A percentile compares a stretch with the other conserved stretches of the same genome.
Conservation (phyloP, 2,113 vertebrate genomes). For the Papio anubis region DNA sequence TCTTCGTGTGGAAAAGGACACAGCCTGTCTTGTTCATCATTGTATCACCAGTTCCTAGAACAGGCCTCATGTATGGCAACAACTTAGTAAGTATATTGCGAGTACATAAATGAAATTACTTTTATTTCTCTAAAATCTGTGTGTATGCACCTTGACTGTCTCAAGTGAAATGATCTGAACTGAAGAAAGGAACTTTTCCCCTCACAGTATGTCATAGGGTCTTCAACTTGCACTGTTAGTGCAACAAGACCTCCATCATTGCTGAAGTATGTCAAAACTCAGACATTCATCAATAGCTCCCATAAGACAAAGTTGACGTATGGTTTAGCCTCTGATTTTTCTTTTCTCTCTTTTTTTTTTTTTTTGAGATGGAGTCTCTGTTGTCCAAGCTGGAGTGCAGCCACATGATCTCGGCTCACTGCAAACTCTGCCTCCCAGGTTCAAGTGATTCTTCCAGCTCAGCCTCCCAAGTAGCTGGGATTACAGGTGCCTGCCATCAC, state of each 20-base stretch:
- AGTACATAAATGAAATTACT: neutral
- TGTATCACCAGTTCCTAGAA: neutral
- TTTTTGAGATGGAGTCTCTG: no score
- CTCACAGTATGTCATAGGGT: neutral
- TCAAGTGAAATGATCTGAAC: neutral
- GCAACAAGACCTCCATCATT: neutral
- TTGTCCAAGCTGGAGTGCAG: no score
- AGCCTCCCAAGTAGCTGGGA: no score
- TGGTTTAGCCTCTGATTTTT: neutral
- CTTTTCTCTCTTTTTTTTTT: neutral
- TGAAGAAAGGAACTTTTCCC: neutral
- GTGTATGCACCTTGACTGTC: neutral
- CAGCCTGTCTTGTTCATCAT: neutral
- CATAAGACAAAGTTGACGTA: neutral
- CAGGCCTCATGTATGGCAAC: neutral
- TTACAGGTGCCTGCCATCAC: no score
- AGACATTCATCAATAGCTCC: neutral
- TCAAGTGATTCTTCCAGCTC: no score
- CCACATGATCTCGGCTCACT: no score
- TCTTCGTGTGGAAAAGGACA: neutral
- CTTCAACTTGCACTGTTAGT: neutral
- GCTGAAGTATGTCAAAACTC: neutral
- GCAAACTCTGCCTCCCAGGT: no score
- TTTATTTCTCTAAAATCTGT: neutral
- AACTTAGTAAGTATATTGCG: neutral